These are phyloP conservation scores for Apogon hyalosoma DNA, from an alignment of 2,797 vertebrate genomes.

Conservation along the genomic window DNA sequence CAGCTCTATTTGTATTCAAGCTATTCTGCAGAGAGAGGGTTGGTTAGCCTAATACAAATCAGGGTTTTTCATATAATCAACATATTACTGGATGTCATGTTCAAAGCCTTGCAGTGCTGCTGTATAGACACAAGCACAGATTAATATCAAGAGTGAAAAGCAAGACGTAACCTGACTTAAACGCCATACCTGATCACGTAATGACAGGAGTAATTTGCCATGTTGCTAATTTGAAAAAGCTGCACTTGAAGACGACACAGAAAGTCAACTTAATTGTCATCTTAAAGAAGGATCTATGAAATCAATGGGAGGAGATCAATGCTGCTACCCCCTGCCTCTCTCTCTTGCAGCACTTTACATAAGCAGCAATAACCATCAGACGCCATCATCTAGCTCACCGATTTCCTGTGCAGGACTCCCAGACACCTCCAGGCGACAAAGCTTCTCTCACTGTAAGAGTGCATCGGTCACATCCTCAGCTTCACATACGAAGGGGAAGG, in stretches of 20 bases:
- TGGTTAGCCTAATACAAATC: conserved; percentile 23
- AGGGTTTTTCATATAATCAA: conserved; percentile 26
- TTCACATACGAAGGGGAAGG: conserved; percentile 57
- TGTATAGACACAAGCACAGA: conserved; percentile 29
- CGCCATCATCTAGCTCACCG: conserved; percentile 71
- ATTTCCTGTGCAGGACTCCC: conserved; percentile 72
- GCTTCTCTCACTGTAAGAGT: conserved; percentile 66
- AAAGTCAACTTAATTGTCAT: conserved; percentile 80
- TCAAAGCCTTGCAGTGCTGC: conserved; percentile 42
- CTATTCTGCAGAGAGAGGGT: conserved; percentile 28
- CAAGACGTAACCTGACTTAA: conserved; percentile 65
- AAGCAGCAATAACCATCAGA: conserved; percentile 78
- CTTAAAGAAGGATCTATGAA: conserved; percentile 80
- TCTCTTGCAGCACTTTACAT: conserved; percentile 69
- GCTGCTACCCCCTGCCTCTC: conserved; percentile 27
- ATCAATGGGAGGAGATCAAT: conserved; percentile 83
- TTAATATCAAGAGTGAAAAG: conserved; percentile 46
- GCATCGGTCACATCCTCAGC: conserved; percentile 71
- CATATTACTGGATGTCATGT: conserved; percentile 25
- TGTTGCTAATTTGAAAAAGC: conserved; percentile 70
- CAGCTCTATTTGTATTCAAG: conserved; percentile 16
- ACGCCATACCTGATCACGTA: conserved; percentile 53
- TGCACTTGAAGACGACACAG: conserved; percentile 79
- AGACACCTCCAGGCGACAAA: conserved; percentile 72
- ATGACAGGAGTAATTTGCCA: conserved; percentile 67